These are phyloP conservation scores for Megaleporinus macrocephalus DNA, from an alignment of 2,113 vertebrate species.

Conservation along the genomic window DNA sequence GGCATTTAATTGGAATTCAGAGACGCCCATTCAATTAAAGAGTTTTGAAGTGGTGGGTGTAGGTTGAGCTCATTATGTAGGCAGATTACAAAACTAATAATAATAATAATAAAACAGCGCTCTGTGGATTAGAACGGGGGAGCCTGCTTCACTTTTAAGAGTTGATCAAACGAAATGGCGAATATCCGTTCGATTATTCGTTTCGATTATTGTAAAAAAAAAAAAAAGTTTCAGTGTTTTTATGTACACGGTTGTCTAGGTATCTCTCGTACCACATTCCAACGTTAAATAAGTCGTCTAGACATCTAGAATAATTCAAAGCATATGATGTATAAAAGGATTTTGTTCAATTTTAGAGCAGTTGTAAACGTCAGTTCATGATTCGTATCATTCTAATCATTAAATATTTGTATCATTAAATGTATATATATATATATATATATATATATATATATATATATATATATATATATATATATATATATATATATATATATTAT, in stretches of 20 bases:
- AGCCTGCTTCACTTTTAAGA: neutral
- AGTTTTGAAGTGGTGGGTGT: constrained; percentile 49
- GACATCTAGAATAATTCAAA: too few relatives aligned
- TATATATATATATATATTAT: too few relatives aligned
- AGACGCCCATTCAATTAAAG: constrained; percentile 58
- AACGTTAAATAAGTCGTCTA: too few relatives aligned
- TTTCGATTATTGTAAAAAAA: neutral
- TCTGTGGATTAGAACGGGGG: neutral
- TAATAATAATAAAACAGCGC: neutral
- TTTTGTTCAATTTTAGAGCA: too few relatives aligned
- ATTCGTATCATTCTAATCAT: too few relatives aligned
- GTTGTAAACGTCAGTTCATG: too few relatives aligned
- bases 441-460: too few relatives aligned
- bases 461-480: too few relatives aligned
- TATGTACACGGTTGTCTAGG: neutral
- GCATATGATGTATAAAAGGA: too few relatives aligned
- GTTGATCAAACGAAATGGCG: neutral
- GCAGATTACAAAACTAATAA: constrained; percentile 25
- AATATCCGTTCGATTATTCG: neutral
- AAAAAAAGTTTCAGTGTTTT: neutral
- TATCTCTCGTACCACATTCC: neutral
- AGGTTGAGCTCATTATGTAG: constrained; percentile 39
- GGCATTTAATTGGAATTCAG: constrained; percentile 88
- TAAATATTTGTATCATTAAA: too few relatives aligned
- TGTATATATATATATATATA: too few relatives aligned